A percentile compares a stretch with the other conserved stretches of the same genome.
Conservation (phyloP, 2,888 invertebrate genomes). For the Yponomeuta plumbellus region DNA sequence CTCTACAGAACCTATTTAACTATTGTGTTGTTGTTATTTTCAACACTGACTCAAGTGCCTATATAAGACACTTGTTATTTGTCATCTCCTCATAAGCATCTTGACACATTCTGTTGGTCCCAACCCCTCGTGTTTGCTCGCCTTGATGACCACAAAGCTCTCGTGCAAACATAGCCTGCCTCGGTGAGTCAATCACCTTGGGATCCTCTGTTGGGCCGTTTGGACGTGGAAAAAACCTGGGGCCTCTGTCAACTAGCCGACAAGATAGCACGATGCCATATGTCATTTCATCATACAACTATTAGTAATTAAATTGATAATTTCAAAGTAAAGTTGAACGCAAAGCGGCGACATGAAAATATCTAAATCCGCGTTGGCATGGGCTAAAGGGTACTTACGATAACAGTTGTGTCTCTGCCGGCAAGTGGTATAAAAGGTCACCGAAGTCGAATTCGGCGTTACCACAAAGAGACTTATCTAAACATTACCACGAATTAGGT, state of each 20-base stretch:
- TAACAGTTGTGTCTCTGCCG: too few species aligned
- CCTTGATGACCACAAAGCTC: slow-evolving; percentile 11
- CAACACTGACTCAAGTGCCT: not conserved
- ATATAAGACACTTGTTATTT: not conserved
- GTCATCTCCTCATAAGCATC: not conserved
- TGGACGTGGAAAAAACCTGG: not conserved
- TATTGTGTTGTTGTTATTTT: not conserved
- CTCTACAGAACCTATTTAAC: not conserved
- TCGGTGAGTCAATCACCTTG: slow-evolving; percentile 11
- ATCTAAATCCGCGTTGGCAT: too few species aligned
- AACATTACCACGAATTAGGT: too few species aligned
- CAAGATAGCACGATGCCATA: not conserved
- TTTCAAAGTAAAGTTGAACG: too few species aligned
- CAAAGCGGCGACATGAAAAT: too few species aligned
- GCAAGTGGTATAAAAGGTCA: too few species aligned
- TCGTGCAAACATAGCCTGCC: slow-evolving; percentile 4
- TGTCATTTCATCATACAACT: not conserved
- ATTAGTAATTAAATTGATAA: too few species aligned
- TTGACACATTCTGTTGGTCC: slow-evolving; percentile 6
- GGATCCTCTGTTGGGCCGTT: not conserved
- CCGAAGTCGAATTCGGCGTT: too few species aligned
- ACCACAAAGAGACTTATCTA: too few species aligned
- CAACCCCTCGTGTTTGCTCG: slow-evolving; percentile 6
- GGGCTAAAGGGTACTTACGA: too few species aligned
- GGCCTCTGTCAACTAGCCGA: not conserved